Conservation (phyloP, 2,888 invertebrate species). For the Mesochorus sp. region DNA sequence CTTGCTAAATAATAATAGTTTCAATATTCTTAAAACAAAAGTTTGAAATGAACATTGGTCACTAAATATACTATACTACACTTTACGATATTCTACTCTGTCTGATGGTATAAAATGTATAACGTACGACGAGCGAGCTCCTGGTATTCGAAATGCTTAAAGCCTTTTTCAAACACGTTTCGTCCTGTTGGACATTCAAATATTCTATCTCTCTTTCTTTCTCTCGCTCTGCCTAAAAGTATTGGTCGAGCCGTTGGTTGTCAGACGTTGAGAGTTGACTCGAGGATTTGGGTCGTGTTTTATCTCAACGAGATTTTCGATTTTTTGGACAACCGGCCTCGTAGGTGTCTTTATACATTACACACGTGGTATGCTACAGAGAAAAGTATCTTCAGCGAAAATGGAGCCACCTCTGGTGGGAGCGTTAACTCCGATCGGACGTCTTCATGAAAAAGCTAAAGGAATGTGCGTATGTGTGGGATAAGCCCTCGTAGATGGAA, state of each 20-base stretch:
- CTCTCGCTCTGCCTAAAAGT: background rate
- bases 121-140: conserved; percentile 6
- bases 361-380: background rate
- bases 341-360: background rate
- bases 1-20: too few species aligned
- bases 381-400: conserved; percentile 10
- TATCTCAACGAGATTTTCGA: conserved; percentile 42
- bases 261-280: background rate
- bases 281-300: conserved; percentile 26
- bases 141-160: background rate
- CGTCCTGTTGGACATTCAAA: background rate
- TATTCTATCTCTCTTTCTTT: background rate
- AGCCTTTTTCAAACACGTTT: conserved; percentile 2
- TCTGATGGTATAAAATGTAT: conserved; percentile 1
- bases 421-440: conserved; percentile 38
- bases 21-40: too few species aligned
- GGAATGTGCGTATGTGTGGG: conserved; percentile 10
- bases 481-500: conserved; percentile 54
- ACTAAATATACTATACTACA: too few species aligned
- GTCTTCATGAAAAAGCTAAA: conserved; percentile 46
- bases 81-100: background rate
- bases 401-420: conserved; percentile 28
- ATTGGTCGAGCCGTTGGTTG: background rate
- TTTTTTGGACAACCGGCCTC: conserved; percentile 9
- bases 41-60: too few species aligned